Percentiles rank a stretch among this genome's conserved stretches.
Evolutionary conservation across 2,888 invertebrate species (phyloP).

Genomic region (Phalangium opilio): DNA sequence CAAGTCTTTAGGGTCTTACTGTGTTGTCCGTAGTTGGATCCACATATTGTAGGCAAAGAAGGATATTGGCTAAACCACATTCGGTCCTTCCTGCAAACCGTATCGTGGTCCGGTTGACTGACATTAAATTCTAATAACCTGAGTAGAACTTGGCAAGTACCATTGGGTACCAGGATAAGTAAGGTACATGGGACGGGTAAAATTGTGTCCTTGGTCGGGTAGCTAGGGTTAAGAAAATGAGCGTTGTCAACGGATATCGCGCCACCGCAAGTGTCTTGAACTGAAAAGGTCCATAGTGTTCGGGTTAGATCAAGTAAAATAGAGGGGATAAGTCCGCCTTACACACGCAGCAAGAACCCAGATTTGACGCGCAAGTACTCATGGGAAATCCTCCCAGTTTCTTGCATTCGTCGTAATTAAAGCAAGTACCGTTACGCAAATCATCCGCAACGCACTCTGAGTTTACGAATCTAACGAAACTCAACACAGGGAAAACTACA

Average conservation of each 20-base stretch:
- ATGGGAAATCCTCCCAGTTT: conserved; percentile 12
- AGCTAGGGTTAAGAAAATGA: not conserved
- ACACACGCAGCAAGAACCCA: conserved; percentile 16
- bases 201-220: not conserved
- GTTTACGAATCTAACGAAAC: not conserved
- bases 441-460: not conserved
- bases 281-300: not conserved
- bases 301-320: too few species aligned
- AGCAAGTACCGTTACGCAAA: conserved; percentile 15
- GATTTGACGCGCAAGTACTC: conserved; percentile 12
- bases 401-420: conserved; percentile 14
- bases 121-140: not conserved
- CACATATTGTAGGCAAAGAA: not conserved
- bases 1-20: too few species aligned
- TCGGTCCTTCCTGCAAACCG: not conserved
- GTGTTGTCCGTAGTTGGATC: not conserved
- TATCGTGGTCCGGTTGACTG: not conserved
- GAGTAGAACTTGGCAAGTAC: not conserved
- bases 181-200: not conserved
- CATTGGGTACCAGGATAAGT: not conserved
- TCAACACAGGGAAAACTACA: too few species aligned
- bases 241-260: not conserved
- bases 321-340: not conserved
- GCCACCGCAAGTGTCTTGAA: not conserved
- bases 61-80: not conserved